Percentiles rank a stretch among this genome's conserved stretches.
phyloP scores from a whole-genome alignment of 1,140 invertebrate genomes.

The Drosophila guanche region DNA sequence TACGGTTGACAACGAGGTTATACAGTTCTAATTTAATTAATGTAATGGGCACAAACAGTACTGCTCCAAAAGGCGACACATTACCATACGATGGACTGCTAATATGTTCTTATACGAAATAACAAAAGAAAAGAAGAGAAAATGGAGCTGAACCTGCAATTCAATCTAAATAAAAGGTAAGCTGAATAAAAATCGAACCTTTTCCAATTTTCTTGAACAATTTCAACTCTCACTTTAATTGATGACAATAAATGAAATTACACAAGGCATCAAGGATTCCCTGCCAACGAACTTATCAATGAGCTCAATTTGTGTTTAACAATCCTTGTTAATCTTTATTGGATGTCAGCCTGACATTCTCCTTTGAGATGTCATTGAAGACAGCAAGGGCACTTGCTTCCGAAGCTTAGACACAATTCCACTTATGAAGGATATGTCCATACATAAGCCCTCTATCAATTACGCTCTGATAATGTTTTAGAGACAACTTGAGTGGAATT shows the following conservation, averaged over 20 bases:
- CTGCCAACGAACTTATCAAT: slow-evolving; percentile 69
- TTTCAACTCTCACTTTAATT: too few species aligned
- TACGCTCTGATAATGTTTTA: slow-evolving; percentile 62
- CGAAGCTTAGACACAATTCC: neutral
- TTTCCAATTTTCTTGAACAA: slow-evolving; percentile 42
- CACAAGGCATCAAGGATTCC: slow-evolving; percentile 5
- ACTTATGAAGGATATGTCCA: too few species aligned
- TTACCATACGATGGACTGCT: slow-evolving; percentile 10
- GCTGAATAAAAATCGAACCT: slow-evolving; percentile 16
- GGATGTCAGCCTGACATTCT: slow-evolving; percentile 60
- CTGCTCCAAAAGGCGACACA: slow-evolving; percentile 25
- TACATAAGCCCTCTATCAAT: neutral
- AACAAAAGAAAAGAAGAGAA: neutral
- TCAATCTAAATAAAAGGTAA: too few species aligned
- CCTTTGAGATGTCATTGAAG: slow-evolving; percentile 41
- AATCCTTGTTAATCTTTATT: slow-evolving; percentile 80
- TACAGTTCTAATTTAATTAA: slow-evolving; percentile 73
- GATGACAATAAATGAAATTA: too few species aligned
- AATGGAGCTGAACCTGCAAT: slow-evolving; percentile 32
- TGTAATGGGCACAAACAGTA: slow-evolving; percentile 59
- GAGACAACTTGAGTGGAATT: slow-evolving; percentile 80
- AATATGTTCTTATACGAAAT: too few species aligned
- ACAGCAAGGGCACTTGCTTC: slow-evolving; percentile 36
- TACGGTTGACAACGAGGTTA: slow-evolving; percentile 57
- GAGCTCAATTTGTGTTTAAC: slow-evolving; percentile 80